Base-by-base conservation (phyloP, 2,113 vertebrate species). In the Rhodinocichla rosea region DNA sequence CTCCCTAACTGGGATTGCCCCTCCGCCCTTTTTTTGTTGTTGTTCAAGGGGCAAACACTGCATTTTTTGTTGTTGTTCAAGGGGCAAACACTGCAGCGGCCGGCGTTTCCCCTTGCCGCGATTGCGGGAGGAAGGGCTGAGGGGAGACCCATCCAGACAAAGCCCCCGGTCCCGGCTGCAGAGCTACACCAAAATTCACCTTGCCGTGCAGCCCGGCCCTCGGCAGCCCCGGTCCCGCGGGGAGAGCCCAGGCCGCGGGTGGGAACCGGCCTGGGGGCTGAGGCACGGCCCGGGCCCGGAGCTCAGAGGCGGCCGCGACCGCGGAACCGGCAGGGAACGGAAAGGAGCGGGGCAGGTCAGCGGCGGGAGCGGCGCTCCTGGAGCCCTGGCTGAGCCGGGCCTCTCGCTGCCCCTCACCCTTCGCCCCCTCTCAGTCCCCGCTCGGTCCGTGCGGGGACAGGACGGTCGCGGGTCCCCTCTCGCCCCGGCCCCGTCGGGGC, bases 401-500 rank as follows among this genome's bases (percentile, higher is more conserved):
- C 47, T 37, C 10, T 73, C 19, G 28, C 39, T 64, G 60, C 49
- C n/a, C 12, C 45, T 71, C 53, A 8, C 9, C 15, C 67, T 20
- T 0, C 6, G 45, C 3, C 45, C 62, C 7, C 15, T 2, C 42
- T 30, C 37, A 11, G 40, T 19, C 19, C 33, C 55, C 0, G 23
- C 56, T 26, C 14, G 26, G 1, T 13, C 60, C 13, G 22, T 33
- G 50, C 5, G 23, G 39, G 75, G 45, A 6, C 49, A 40, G 39
- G 8, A 35, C 28, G 7, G 44, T 1, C 3, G 7, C 26, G 4
- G 63, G 7, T 49, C 4, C 6, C 35, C 18, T 9, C 26, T 32
- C 11, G 4, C 14, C 24, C 24, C 30, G 5, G 55, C 6, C 32
- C 30, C 67, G 16, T 84, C 59, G 59, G 74, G 55, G 63, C 59